A percentile compares a stretch with the other conserved stretches of the same genome.
Evolutionary conservation across 2,888 invertebrate species (phyloP).

Genomic region (Drosophila mulleri): DNA sequence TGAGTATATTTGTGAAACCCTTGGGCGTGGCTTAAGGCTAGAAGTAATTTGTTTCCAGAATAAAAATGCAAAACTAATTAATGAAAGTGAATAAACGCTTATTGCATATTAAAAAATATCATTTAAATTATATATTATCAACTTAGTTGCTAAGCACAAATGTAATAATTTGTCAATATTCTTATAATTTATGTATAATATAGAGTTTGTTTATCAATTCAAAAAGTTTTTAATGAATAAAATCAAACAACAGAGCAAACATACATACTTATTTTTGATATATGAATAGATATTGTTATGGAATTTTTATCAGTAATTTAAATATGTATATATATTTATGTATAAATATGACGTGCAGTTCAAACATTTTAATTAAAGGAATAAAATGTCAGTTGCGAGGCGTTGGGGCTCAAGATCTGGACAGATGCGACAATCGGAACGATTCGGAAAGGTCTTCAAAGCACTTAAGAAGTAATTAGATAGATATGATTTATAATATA

Average conservation of each 20-base stretch:
- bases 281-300: conserved; percentile 19
- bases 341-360: conserved; percentile 40
- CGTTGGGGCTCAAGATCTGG: conserved; percentile 1
- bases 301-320: conserved; percentile 16
- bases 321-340: background rate
- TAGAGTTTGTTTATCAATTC: conserved; percentile 21
- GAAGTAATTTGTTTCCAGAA: conserved; percentile 40
- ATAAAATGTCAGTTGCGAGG: conserved; percentile 35
- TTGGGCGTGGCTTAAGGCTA: conserved; percentile 42
- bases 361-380: conserved; percentile 27
- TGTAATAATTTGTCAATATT: conserved; percentile 16
- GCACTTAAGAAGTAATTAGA: background rate
- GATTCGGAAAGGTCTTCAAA: background rate
- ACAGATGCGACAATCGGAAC: conserved; percentile 29
- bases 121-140: conserved; percentile 20
- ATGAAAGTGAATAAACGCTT: conserved; percentile 39
- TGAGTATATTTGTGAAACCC: conserved; percentile 63
- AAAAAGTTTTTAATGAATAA: conserved; percentile 53
- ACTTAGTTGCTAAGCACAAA: conserved; percentile 42
- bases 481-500: background rate
- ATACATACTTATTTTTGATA: conserved; percentile 25
- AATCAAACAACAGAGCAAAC: conserved; percentile 39
- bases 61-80: conserved; percentile 48
- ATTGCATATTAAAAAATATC: conserved; percentile 34
- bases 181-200: conserved; percentile 26